phyloP scores from a whole-genome alignment of 2,797 vertebrate genomes.

The Chrysocyon brachyurus region DNA sequence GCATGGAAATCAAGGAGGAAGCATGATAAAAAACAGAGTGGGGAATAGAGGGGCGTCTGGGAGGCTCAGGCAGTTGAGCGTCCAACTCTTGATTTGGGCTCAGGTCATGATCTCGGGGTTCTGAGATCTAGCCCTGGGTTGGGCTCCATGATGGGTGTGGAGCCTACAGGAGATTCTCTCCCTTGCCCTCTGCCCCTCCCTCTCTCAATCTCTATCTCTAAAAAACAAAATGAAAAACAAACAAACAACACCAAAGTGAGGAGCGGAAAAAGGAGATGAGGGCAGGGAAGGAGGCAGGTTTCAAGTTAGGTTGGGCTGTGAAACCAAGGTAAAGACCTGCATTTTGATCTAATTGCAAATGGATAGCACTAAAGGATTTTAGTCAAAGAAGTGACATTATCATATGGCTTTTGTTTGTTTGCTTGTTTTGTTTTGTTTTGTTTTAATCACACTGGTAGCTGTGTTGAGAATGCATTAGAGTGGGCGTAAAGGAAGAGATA shows the following conservation, averaged over 20 bases:
- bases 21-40: too few relatives aligned
- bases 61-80: neutral
- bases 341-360: neutral
- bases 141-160: neutral
- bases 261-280: neutral
- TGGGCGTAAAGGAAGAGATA: neutral
- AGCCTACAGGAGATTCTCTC: neutral
- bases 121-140: neutral
- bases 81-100: neutral
- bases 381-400: neutral
- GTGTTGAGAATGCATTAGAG: neutral
- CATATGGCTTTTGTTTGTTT: neutral
- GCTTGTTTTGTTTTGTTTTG: neutral
- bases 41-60: neutral
- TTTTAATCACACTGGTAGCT: neutral
- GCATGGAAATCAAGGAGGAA: neutral
- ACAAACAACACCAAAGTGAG: neutral
- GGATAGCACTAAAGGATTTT: neutral
- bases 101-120: neutral
- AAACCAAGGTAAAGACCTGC: neutral
- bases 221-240: neutral
- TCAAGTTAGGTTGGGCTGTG: neutral
- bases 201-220: neutral
- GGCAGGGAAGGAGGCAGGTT: neutral
- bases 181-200: accelerated